These are phyloP conservation scores for Petromus typicus DNA, from an alignment of 2,113 vertebrate genomes.

Conservation along the genomic window DNA sequence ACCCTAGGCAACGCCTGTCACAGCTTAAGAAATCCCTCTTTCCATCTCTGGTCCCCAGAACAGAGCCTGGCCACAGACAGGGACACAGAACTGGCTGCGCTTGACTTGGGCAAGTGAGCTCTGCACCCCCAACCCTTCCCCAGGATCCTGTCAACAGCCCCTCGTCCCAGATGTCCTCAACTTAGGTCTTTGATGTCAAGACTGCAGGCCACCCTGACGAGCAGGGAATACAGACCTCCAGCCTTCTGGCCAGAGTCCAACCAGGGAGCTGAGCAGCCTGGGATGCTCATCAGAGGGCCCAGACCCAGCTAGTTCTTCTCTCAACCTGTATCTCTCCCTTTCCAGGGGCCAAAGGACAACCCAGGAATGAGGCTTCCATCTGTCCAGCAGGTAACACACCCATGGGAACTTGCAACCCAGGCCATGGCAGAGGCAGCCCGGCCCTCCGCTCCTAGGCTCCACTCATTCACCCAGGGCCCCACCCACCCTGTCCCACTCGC, in stretches of 20 bases:
- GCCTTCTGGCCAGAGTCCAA: not conserved
- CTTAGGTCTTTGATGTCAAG: not conserved
- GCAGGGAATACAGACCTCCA: not conserved
- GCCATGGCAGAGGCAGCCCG: not conserved
- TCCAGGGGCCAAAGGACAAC: not conserved
- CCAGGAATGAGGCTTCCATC: not conserved
- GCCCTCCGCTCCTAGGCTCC: too few species aligned
- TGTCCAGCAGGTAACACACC: not conserved
- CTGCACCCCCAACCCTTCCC: not conserved
- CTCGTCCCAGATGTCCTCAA: not conserved
- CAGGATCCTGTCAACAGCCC: not conserved
- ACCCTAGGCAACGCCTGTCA: not conserved
- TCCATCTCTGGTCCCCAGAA: not conserved
- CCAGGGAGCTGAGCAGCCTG: not conserved
- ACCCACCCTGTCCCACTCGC: slow-evolving; percentile 79
- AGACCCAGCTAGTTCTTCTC: not conserved
- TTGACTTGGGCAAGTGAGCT: not conserved
- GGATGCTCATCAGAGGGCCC: not conserved
- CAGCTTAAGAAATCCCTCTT: not conserved
- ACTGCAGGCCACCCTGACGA: not conserved
- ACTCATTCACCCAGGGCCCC: rapidly evolving
- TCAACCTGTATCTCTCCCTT: not conserved
- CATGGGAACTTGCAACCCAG: not conserved
- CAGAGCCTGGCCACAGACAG: not conserved
- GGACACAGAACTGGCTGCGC: not conserved